Evolutionary conservation across 2,113 vertebrate species (phyloP).

Genomic region (Xenotilapia leptura): DNA sequence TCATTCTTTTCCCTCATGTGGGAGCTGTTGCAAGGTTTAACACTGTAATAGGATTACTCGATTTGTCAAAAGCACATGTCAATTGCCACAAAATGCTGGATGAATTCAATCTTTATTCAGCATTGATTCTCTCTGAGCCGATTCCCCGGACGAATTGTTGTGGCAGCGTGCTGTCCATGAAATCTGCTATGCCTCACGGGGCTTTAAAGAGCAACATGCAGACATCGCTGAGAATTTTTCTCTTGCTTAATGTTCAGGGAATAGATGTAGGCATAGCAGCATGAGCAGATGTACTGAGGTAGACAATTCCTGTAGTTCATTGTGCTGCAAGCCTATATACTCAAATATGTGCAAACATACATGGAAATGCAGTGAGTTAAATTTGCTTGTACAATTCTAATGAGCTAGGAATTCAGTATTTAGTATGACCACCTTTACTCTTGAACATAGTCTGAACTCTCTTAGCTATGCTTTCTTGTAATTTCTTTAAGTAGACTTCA

Average conservation of each 20-base stretch:
- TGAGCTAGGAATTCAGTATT: neutral
- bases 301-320: neutral
- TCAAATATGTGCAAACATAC: neutral
- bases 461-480: neutral
- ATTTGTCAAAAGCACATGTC: slow-evolving; percentile 14
- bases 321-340: neutral
- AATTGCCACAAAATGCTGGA: neutral
- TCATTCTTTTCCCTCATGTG: neutral
- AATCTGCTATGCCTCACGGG: neutral
- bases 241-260: neutral
- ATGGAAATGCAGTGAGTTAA: neutral
- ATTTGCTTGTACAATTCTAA: neutral
- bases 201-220: neutral
- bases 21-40: neutral
- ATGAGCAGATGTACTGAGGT: neutral
- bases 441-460: neutral
- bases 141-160: neutral
- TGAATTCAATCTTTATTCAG: neutral
- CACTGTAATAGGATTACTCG: neutral
- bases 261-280: neutral
- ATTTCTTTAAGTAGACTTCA: neutral
- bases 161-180: neutral
- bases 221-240: neutral
- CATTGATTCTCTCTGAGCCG: slow-evolving; percentile 9
- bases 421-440: neutral